These are phyloP conservation scores for Epistrophella euchroma DNA, from an alignment of 2,888 invertebrate species.

Conservation along the genomic window DNA sequence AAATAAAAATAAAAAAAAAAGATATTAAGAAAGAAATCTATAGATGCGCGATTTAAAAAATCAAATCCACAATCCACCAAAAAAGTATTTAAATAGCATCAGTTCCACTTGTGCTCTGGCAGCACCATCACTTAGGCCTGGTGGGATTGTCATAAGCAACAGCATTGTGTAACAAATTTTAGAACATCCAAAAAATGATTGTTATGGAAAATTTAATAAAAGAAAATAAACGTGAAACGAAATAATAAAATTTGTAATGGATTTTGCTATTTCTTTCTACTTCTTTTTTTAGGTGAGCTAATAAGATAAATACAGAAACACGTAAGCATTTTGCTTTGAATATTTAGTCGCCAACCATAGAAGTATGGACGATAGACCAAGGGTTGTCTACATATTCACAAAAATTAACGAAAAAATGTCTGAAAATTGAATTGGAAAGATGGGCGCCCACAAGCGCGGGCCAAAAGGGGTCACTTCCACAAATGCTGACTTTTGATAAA, in stretches of 20 bases:
- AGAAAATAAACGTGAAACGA: slow-evolving; percentile 75
- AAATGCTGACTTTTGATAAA: no score
- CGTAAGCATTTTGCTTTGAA: no score
- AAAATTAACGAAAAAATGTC: no score
- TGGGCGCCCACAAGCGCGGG: no score
- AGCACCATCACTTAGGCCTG: slow-evolving; percentile 52
- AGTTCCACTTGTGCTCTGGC: slow-evolving; percentile 55
- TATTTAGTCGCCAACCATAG: no score
- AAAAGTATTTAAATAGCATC: slow-evolving; percentile 68
- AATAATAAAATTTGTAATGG: slow-evolving; percentile 41
- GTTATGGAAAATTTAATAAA: slow-evolving; percentile 66
- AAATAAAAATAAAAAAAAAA: slow-evolving; percentile 78
- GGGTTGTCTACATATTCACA: no score
- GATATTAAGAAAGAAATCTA: slow-evolving; percentile 63
- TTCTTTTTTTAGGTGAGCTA: not conserved
- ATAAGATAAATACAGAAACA: not conserved
- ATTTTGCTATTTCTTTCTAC: slow-evolving; percentile 19
- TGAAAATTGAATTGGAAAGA: no score
- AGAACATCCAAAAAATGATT: slow-evolving; percentile 68
- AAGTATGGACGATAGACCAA: no score
- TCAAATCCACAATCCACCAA: slow-evolving; percentile 72
- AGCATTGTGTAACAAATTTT: slow-evolving; percentile 68
- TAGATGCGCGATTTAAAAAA: slow-evolving; percentile 71
- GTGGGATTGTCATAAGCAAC: slow-evolving; percentile 55
- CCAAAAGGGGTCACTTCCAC: no score